Evolutionary conservation across 2,113 vertebrate species (phyloP).

Genomic region (Aptenodytes forsteri): DNA sequence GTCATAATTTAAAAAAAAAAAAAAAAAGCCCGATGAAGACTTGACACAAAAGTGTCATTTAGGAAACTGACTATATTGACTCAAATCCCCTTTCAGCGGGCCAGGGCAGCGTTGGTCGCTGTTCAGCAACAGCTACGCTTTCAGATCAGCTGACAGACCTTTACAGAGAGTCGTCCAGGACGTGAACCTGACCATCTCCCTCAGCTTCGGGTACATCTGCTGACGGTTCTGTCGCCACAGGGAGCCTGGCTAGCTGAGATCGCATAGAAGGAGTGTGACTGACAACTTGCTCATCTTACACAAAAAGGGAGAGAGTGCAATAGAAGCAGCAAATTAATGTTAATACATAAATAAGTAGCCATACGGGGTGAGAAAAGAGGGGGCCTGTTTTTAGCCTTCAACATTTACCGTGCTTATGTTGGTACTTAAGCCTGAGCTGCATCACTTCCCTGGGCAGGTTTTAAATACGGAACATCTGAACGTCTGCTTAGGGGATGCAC

Average conservation of each 20-base stretch:
- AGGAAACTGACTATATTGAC: neutral
- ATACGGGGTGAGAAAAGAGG: neutral
- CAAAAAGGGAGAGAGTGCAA: neutral
- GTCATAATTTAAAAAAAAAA: too few species aligned
- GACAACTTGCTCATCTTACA: neutral
- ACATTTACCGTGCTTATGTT: neutral
- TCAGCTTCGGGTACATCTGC: rapidly evolving
- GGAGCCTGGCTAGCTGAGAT: neutral
- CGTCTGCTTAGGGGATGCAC: neutral
- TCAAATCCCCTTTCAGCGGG: neutral
- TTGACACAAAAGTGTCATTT: neutral
- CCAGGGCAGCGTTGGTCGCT: neutral
- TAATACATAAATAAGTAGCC: neutral
- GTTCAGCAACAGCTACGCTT: neutral
- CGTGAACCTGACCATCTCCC: neutral
- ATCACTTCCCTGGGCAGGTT: neutral
- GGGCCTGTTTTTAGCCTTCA: neutral
- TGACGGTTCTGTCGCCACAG: rapidly evolving
- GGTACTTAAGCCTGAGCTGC: neutral
- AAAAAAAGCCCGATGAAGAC: neutral
- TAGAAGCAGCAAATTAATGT: neutral
- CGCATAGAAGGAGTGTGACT: rapidly evolving
- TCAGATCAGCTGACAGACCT: rapidly evolving
- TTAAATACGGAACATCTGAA: neutral
- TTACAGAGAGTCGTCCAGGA: neutral